Conservation (phyloP, 2,113 vertebrate species). For the Ctenodactylus gundi region DNA sequence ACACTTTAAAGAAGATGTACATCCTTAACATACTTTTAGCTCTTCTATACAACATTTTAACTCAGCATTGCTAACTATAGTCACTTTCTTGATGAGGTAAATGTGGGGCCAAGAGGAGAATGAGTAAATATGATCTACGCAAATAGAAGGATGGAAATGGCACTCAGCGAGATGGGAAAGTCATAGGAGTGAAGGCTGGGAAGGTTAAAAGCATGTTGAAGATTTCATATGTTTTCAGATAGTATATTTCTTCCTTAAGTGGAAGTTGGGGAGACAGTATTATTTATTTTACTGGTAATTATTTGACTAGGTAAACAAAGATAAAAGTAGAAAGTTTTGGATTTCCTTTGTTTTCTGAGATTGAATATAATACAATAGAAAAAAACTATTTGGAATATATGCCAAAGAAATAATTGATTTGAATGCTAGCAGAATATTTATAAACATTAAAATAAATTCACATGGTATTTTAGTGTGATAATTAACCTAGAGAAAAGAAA, state of each 20-base stretch:
- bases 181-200: background rate
- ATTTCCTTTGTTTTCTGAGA: background rate
- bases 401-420: background rate
- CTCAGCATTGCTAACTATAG: background rate
- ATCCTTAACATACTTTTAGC: background rate
- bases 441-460: constrained; percentile 9
- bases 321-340: background rate
- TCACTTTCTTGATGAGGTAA: background rate
- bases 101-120: background rate
- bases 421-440: background rate
- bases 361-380: background rate
- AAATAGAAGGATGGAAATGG: background rate
- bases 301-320: background rate
- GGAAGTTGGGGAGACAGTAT: background rate
- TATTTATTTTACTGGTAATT: background rate
- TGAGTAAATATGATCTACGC: background rate
- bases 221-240: constrained; percentile 32
- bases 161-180: background rate
- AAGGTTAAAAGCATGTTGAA: background rate
- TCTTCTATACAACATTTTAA: too few relatives aligned
- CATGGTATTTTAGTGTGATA: background rate
- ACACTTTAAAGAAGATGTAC: background rate
- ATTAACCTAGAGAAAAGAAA: constrained; percentile 7
- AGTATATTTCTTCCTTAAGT: background rate
- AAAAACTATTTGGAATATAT: constrained; percentile 18